Evolutionary conservation across 2,888 invertebrate species (phyloP), one percentile per base, ranked within the genome.

Genomic region (Scaptomyza cyrtandrae): DNA sequence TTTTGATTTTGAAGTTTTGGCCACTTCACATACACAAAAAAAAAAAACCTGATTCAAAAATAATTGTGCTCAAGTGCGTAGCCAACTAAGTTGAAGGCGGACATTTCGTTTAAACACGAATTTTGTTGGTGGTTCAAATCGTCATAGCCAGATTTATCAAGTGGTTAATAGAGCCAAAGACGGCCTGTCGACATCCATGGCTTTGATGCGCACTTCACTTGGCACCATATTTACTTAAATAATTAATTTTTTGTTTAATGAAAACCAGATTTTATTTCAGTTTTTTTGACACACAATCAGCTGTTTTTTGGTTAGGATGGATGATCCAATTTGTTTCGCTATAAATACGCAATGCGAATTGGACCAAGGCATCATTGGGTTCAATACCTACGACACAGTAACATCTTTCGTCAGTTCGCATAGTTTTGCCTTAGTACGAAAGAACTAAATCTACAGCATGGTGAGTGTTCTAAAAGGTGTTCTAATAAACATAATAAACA

Each of bases 321-420:
- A 6, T 60, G 57, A 59, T 73, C 66, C 52, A 52, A 37, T 57
- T 72, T 65, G 3, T 24, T 9, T 55, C 33, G 59, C 78, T 90
- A 90, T 90, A 90, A 90, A 90, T 89, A 86, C 67, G 61, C 63
- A 59, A 55, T 54, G 60, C 71, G 44, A 78, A 74, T 73, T 66
- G 55, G 69, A 74, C 59, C 68, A 79, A 75, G 72, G 55, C 74
- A 90, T 89, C 90, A 90, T 85, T 90, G 84, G 83, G 80, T 83
- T 89, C 79, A 78, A 70, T 80, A 88, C 77, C 81, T 82, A 75
- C 75, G 71, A 75, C 76, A 76, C 56, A 84, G 81, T 72, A 80
- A 81, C 75, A 83, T 72, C 75, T 67, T 80, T 65, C 54, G 76
- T 75, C 80, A 73, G 80, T 59, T 71, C 67, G 56, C 60, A 46